These are phyloP conservation scores for Plemyria rubiginata DNA, from an alignment of 2,888 invertebrate species.

Conservation along the genomic window DNA sequence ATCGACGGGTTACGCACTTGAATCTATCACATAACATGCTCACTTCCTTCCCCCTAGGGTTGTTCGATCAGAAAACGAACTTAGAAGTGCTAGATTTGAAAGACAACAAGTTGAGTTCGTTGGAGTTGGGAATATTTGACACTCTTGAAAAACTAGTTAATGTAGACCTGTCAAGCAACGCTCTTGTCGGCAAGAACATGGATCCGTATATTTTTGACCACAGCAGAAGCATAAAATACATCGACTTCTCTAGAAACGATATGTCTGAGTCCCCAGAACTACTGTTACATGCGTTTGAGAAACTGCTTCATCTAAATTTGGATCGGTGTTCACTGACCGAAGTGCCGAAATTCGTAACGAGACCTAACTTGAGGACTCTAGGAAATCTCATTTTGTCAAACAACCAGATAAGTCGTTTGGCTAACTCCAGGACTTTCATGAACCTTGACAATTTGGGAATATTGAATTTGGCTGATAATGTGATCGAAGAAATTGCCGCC, in stretches of 20 bases:
- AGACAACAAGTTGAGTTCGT: slow-evolving; percentile 51
- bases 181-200: slow-evolving; percentile 52
- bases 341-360: slow-evolving; percentile 61
- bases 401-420: slow-evolving; percentile 60
- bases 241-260: slow-evolving; percentile 64
- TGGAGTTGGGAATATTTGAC: slow-evolving; percentile 60
- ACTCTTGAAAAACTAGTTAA: slow-evolving; percentile 51
- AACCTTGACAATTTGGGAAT: slow-evolving; percentile 59
- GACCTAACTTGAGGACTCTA: slow-evolving; percentile 59
- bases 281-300: slow-evolving; percentile 51
- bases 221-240: slow-evolving; percentile 46
- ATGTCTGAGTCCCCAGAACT: slow-evolving; percentile 55
- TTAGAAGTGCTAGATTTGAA: slow-evolving; percentile 59
- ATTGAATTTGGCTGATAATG: slow-evolving; percentile 63
- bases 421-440: slow-evolving; percentile 48
- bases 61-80: slow-evolving; percentile 60
- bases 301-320: slow-evolving; percentile 55
- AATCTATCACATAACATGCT: slow-evolving; percentile 61
- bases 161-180: slow-evolving; percentile 61
- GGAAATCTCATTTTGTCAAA: slow-evolving; percentile 59
- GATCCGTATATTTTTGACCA: slow-evolving; percentile 54
- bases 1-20: slow-evolving; percentile 49
- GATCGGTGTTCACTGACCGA: slow-evolving; percentile 57
- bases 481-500: slow-evolving; percentile 56
- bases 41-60: slow-evolving; percentile 54